phyloP scores from a whole-genome alignment of 2,113 vertebrate genomes.

The Lepisosteus oculatus region DNA sequence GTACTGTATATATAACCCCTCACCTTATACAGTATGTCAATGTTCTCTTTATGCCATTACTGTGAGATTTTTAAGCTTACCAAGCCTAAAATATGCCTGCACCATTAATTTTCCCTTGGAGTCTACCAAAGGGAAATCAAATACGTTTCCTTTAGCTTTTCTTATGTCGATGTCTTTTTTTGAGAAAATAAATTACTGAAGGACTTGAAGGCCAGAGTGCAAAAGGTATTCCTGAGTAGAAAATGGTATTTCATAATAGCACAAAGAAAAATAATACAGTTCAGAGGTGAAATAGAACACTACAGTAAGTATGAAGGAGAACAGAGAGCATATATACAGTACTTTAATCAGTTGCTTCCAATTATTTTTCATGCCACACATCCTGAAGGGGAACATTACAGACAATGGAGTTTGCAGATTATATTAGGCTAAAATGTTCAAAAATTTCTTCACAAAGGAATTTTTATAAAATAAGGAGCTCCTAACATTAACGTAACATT shows the following conservation, averaged over 20 bases:
- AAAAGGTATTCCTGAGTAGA: slow-evolving; percentile 18
- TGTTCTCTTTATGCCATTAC: too few species aligned
- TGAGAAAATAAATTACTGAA: slow-evolving; percentile 27
- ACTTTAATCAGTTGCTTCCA: neutral
- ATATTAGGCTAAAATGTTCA: too few species aligned
- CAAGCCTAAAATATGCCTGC: slow-evolving; percentile 11
- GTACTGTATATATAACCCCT: too few species aligned
- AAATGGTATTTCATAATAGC: slow-evolving; percentile 24
- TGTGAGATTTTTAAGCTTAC: neutral
- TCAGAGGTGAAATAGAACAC: too few species aligned
- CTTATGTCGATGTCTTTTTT: slow-evolving; percentile 28
- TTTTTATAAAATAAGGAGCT: too few species aligned
- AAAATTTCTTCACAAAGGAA: too few species aligned
- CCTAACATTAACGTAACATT: too few species aligned
- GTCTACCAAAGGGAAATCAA: slow-evolving; percentile 20
- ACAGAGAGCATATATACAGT: neutral
- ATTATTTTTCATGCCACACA: neutral
- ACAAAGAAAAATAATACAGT: neutral
- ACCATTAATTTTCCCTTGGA: slow-evolving; percentile 15
- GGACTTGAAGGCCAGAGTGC: slow-evolving; percentile 22
- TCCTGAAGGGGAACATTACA: neutral
- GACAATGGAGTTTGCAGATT: neutral
- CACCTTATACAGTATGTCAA: too few species aligned
- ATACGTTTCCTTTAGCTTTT: slow-evolving; percentile 16
- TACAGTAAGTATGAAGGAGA: neutral